These are phyloP conservation scores for Drosophila macrospina DNA, from an alignment of 2,888 invertebrate species.

Conservation along the genomic window DNA sequence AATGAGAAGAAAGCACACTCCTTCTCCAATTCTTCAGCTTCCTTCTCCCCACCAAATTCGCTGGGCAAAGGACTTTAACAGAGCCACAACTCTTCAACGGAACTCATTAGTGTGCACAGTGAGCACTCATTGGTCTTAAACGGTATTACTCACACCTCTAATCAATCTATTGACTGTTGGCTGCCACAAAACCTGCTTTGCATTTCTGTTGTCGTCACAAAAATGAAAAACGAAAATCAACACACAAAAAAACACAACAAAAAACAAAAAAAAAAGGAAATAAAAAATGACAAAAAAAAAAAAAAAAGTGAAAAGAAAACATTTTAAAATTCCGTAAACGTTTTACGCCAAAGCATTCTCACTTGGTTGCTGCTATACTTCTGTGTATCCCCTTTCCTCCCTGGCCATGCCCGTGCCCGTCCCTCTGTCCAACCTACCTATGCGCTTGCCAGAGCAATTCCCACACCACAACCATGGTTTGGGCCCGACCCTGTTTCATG, in stretches of 20 bases:
- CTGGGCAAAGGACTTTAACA: too few species aligned
- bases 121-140: conserved; percentile 2
- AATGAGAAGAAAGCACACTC: too few species aligned
- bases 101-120: conserved; percentile 6
- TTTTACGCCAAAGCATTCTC: conserved; percentile 40
- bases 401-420: neutral
- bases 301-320: conserved; percentile 41
- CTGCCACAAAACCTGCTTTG: conserved; percentile 15
- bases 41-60: too few species aligned
- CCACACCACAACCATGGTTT: conserved; percentile 13
- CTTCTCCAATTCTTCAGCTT: too few species aligned
- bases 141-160: conserved; percentile 2
- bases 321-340: conserved; percentile 70
- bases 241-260: conserved; percentile 3
- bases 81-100: neutral
- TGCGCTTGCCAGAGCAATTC: neutral
- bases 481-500: conserved; percentile 15
- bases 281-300: conserved; percentile 19
- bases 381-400: neutral
- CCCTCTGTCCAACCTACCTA: neutral
- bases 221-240: too few species aligned
- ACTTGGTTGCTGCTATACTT: conserved; percentile 17
- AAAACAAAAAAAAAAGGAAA: conserved; percentile 25
- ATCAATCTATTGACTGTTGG: conserved; percentile 53
- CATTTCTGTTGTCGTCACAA: conserved; percentile 18